Base-by-base conservation (phyloP, 2,888 invertebrate genomes). In the Terebella lapidaria region DNA sequence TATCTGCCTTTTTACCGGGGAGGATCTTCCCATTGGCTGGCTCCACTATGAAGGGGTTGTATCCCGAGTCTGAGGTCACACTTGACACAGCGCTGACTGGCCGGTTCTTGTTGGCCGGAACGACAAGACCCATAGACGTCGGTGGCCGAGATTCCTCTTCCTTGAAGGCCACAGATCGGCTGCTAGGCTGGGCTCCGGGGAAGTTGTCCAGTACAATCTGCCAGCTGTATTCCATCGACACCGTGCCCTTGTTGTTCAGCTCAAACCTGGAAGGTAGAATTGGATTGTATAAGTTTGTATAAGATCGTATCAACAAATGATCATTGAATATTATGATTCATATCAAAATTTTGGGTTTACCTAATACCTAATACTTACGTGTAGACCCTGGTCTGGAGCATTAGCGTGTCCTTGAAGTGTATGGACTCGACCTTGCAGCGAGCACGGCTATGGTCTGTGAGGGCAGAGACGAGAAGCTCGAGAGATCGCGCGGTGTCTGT, bases 321-420 rank as follows among this genome's bases (percentile, higher is more conserved):
- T 35, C 10, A 18, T 18, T 35, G 18, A 15, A 35, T 35, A 35
- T n/a, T n/a, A n/a, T n/a, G 0, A 10, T 20, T n/a, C 26, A 25
- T 26, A 20, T 20, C n/a, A 26, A 56, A 20, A 30, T 10, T n/a
- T 1, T n/a, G 22, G 10, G n/a, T 28, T 18, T 27, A 26, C 29
- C 15, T 30, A 60, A 29, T 28, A 26, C 3, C 30, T 42, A 47
- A 25, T 2, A 74, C 77, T 74, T 68, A 80, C 80, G 77, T 75
- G 68, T 71, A 78, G 0, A 77, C 71, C 61, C 80, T 67, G 1
- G 77, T 78, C 71, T 81, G 79, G 68, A 80, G 78, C 75, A 81
- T 78, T 30, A 79, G 74, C 0, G 81, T 81, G 59, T 80, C 79
- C 57, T 73, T 72, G 71, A 78, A 81, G 64, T 71, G 66, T 30